Conservation (phyloP, 2,113 vertebrate species). For the Pterocles orientalis region DNA sequence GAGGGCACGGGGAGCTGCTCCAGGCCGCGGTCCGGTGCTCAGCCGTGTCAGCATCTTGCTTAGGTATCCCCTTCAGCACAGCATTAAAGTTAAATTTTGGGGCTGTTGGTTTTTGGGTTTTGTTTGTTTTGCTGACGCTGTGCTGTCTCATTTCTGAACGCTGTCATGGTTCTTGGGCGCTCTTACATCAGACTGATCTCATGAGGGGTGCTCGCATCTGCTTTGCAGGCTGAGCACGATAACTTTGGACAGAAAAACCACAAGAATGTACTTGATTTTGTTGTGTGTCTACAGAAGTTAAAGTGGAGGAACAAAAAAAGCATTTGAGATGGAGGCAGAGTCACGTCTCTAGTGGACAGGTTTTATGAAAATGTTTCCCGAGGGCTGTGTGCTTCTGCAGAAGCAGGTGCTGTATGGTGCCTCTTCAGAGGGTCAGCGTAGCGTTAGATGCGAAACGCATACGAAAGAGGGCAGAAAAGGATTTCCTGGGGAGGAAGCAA, state of each 20-base stretch:
- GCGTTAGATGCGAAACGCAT: fast-evolving
- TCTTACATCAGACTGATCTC: fast-evolving
- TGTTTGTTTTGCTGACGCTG: fast-evolving
- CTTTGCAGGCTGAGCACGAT: fast-evolving
- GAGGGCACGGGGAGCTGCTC: not conserved
- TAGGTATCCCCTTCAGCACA: fast-evolving
- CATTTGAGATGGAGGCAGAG: fast-evolving
- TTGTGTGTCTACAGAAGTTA: fast-evolving
- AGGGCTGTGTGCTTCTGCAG: fast-evolving
- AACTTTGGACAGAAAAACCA: not conserved
- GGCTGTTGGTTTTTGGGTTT: fast-evolving
- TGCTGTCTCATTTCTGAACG: fast-evolving
- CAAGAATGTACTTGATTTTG: fast-evolving
- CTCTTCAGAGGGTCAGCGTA: fast-evolving
- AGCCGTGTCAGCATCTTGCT: fast-evolving
- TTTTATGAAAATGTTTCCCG: too few species aligned
- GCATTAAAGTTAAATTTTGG: fast-evolving
- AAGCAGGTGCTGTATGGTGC: fast-evolving
- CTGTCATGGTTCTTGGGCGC: fast-evolving
- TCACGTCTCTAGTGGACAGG: fast-evolving
- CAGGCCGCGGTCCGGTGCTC: not conserved
- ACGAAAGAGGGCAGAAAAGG: not conserved
- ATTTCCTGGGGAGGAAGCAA: not conserved
- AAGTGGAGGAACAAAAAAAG: not conserved
- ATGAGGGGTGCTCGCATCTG: fast-evolving